Conservation (phyloP, 2,888 invertebrate species). For the Coenonympha arcania region DNA sequence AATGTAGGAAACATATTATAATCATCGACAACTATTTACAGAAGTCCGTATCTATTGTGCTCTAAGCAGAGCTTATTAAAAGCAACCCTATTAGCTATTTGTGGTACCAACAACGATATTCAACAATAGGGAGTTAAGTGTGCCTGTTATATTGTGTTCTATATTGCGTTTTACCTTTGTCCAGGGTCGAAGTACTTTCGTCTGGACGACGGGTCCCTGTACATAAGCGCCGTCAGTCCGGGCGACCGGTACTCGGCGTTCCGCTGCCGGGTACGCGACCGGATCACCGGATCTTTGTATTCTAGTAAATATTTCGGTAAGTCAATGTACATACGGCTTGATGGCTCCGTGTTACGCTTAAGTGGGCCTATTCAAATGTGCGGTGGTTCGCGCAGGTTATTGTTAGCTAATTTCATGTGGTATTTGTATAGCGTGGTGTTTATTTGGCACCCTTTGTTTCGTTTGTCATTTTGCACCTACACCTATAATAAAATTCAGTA, state of each 20-base stretch:
- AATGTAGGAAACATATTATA: not conserved
- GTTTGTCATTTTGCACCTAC: not conserved
- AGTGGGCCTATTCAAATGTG: conserved; percentile 5
- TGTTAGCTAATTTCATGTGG: not conserved
- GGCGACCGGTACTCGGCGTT: conserved; percentile 86
- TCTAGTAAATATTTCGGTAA: conserved; percentile 80
- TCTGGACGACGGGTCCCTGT: conserved; percentile 86
- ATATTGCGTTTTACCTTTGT: conserved; percentile 13
- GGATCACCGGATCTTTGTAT: conserved; percentile 81
- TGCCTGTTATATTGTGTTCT: too few species aligned
- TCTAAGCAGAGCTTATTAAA: not conserved
- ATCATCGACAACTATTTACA: not conserved
- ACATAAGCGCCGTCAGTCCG: conserved; percentile 85
- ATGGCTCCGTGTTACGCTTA: not conserved
- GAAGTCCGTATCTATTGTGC: conserved; percentile 4
- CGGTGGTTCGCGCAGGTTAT: not conserved
- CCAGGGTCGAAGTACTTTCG: conserved; percentile 80
- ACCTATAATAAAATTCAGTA: too few species aligned
- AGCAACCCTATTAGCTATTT: conserved; percentile 13
- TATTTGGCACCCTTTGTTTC: not conserved
- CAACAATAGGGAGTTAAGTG: conserved; percentile 6
- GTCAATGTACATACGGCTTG: conserved; percentile 36
- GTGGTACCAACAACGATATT: not conserved
- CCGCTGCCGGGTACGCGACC: conserved; percentile 86
- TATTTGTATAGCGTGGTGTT: not conserved